phyloP scores from a whole-genome alignment of 2,113 vertebrate species.

The Eretmochelys imbricata region DNA sequence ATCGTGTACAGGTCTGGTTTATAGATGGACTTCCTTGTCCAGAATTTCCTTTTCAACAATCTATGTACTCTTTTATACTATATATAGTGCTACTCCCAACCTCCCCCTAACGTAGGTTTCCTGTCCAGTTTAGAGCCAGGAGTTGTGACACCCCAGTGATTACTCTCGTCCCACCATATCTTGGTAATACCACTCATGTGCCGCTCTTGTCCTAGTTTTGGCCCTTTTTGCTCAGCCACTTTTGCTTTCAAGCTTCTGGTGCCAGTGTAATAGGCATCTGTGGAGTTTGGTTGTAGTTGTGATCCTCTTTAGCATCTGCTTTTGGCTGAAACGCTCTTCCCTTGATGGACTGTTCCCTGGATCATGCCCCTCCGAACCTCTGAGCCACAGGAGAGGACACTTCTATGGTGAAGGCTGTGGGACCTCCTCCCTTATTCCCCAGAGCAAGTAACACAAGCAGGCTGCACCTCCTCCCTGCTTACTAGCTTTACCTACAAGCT shows the following conservation, averaged over 20 bases:
- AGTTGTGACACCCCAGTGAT: not conserved
- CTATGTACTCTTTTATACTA: not conserved
- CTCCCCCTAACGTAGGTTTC: rapidly evolving
- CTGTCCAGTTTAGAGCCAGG: not conserved
- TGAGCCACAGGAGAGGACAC: not conserved
- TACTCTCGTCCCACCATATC: rapidly evolving
- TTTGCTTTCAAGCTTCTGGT: not conserved
- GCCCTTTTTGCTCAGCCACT: rapidly evolving
- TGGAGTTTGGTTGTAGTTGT: rapidly evolving
- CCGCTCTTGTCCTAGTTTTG: not conserved
- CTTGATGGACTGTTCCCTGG: rapidly evolving
- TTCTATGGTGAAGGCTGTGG: rapidly evolving
- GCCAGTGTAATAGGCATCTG: rapidly evolving
- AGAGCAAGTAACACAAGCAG: not conserved
- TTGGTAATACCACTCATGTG: not conserved
- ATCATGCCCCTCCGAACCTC: rapidly evolving
- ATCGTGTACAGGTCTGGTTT: not conserved
- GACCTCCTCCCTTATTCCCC: not conserved
- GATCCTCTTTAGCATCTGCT: rapidly evolving
- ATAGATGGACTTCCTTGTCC: not conserved
- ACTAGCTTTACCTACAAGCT: not conserved
- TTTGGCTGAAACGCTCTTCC: not conserved
- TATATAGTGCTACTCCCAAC: not conserved
- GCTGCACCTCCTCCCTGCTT: rapidly evolving
- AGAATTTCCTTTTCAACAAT: not conserved